A percentile compares a stretch with the other conserved stretches of the same genome.
Evolutionary conservation across 1,140 invertebrate genomes (phyloP).

Genomic region (Maconellicoccus hirsutus): DNA sequence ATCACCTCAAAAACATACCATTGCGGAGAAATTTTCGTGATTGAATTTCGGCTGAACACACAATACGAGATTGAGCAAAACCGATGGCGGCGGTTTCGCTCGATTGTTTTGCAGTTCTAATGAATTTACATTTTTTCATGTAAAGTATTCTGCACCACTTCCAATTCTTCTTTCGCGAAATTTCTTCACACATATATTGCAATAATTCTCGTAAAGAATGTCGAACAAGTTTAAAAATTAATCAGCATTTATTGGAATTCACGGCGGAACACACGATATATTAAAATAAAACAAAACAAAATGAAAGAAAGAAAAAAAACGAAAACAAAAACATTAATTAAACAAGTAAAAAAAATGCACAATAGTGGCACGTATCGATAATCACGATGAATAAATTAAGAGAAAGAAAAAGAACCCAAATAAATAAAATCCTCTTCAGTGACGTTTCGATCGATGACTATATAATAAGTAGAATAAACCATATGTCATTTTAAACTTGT

Average conservation of each 20-base stretch:
- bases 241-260: conserved; percentile 18
- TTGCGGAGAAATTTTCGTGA: too few species aligned
- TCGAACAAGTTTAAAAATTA: neutral
- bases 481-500: neutral
- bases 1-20: too few species aligned
- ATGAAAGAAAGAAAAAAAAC: conserved; percentile 4
- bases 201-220: too few species aligned
- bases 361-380: neutral
- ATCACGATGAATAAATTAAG: neutral
- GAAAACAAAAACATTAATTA: neutral
- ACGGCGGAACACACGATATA: conserved; percentile 1
- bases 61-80: too few species aligned
- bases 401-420: neutral
- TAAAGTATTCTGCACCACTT: too few species aligned
- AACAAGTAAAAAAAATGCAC: conserved; percentile 8
- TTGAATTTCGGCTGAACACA: too few species aligned
- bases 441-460: neutral
- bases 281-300: conserved; percentile 14
- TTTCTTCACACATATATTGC: too few species aligned
- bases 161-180: too few species aligned
- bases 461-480: neutral
- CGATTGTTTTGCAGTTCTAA: too few species aligned
- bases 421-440: too few species aligned
- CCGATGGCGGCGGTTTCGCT: too few species aligned
- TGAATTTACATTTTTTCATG: too few species aligned